Conservation (phyloP, 2,113 vertebrate genomes). For the Elgaria multicarinata region DNA sequence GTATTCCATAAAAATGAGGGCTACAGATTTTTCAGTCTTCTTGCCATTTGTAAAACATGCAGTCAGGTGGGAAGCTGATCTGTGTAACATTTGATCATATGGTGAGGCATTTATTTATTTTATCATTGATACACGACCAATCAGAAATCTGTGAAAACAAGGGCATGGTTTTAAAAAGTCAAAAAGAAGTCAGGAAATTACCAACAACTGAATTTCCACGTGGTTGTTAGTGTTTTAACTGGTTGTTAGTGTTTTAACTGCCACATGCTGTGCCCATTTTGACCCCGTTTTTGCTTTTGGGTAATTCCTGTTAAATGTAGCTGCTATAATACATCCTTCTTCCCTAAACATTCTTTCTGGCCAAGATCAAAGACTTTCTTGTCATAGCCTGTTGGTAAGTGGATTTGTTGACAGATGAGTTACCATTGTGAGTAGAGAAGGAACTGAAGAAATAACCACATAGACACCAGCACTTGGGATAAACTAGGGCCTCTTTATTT, state of each 20-base stretch:
- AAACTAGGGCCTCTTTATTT: too few relatives aligned
- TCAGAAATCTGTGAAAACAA: background rate
- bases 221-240: background rate
- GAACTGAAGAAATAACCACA: too few relatives aligned
- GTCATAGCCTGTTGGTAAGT: background rate
- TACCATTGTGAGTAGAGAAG: too few relatives aligned
- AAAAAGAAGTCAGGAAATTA: background rate
- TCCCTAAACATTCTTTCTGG: background rate
- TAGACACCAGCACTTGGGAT: too few relatives aligned
- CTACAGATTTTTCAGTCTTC: background rate
- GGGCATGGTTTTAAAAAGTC: background rate
- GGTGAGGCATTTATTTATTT: background rate
- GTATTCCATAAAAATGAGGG: background rate
- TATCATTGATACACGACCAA: background rate
- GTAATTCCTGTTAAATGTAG: background rate
- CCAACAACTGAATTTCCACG: background rate
- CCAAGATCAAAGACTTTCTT: background rate
- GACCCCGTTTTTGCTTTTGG: background rate
- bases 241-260: background rate
- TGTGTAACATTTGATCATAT: background rate
- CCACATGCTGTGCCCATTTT: background rate
- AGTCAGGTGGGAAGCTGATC: background rate
- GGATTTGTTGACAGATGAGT: background rate
- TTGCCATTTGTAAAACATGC: background rate
- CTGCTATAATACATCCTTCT: background rate